A percentile compares a stretch with the other conserved stretches of the same genome.
These are phyloP conservation scores for Drosophila rellima DNA, from an alignment of 2,888 invertebrate species.

Conservation along the genomic window DNA sequence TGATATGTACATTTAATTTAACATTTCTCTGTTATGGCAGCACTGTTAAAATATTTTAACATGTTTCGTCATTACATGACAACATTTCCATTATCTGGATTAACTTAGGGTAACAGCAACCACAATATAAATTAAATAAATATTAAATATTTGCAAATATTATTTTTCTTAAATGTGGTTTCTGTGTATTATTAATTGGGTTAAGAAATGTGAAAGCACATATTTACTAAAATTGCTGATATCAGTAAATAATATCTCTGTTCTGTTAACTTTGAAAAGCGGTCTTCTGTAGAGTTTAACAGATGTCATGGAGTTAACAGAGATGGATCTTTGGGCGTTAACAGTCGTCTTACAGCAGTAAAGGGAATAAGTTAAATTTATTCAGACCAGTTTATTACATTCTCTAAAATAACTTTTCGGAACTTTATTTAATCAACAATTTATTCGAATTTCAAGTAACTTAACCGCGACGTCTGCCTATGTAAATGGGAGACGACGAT, in stretches of 20 bases:
- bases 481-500: conserved; percentile 40
- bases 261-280: too few species aligned
- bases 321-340: neutral
- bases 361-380: neutral
- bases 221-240: neutral
- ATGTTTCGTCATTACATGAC: too few species aligned
- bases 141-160: too few species aligned
- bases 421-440: neutral
- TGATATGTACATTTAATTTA: too few species aligned
- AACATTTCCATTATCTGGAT: too few species aligned
- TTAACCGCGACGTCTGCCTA: conserved; percentile 50
- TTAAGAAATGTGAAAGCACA: neutral
- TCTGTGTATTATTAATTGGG: too few species aligned
- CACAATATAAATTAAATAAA: too few species aligned
- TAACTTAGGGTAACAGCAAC: too few species aligned
- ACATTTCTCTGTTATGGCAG: too few species aligned
- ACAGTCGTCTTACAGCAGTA: neutral
- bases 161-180: too few species aligned
- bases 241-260: too few species aligned
- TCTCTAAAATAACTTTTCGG: neutral
- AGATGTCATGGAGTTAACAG: neutral
- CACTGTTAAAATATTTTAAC: too few species aligned
- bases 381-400: neutral
- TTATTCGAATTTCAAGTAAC: neutral
- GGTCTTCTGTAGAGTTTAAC: neutral